A percentile compares a stretch with the other conserved stretches of the same genome.
phyloP scores from a whole-genome alignment of 2,888 invertebrate genomes.

The Colostygia pectinataria region DNA sequence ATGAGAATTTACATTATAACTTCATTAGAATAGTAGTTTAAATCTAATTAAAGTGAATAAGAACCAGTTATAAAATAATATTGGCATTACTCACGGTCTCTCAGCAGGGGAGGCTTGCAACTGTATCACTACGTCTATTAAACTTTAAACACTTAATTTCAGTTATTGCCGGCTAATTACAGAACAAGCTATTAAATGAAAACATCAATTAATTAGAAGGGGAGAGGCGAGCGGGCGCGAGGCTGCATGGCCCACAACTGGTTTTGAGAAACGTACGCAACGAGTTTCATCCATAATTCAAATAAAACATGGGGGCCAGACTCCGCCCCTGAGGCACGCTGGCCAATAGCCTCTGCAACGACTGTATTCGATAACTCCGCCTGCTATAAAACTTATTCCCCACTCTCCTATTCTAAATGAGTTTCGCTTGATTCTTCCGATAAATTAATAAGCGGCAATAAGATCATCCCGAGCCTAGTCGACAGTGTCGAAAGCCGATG shows the following conservation, averaged over 20 bases:
- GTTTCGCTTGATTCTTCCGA: slow-evolving; percentile 67
- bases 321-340: slow-evolving; percentile 77
- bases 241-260: slow-evolving; percentile 76
- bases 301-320: slow-evolving; percentile 80
- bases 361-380: slow-evolving; percentile 69
- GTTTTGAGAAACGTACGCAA: slow-evolving; percentile 70
- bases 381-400: slow-evolving; percentile 71
- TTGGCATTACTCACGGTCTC: slow-evolving; percentile 37
- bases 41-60: slow-evolving; percentile 18
- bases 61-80: slow-evolving; percentile 34
- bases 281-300: slow-evolving; percentile 80
- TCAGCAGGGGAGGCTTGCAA: slow-evolving; percentile 34
- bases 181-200: slow-evolving; percentile 77
- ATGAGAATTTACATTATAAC: slow-evolving; percentile 4
- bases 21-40: slow-evolving; percentile 10
- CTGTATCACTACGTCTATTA: slow-evolving; percentile 59
- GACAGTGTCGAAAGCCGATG: slow-evolving; percentile 54
- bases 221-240: slow-evolving; percentile 77
- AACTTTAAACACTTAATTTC: slow-evolving; percentile 70
- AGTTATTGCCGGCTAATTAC: slow-evolving; percentile 71
- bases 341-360: slow-evolving; percentile 73
- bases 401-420: slow-evolving; percentile 72
- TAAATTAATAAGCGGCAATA: slow-evolving; percentile 73
- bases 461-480: slow-evolving; percentile 55
- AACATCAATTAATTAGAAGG: slow-evolving; percentile 81